phyloP scores from a whole-genome alignment of 1,140 invertebrate genomes.

The Drosophila willistoni region DNA sequence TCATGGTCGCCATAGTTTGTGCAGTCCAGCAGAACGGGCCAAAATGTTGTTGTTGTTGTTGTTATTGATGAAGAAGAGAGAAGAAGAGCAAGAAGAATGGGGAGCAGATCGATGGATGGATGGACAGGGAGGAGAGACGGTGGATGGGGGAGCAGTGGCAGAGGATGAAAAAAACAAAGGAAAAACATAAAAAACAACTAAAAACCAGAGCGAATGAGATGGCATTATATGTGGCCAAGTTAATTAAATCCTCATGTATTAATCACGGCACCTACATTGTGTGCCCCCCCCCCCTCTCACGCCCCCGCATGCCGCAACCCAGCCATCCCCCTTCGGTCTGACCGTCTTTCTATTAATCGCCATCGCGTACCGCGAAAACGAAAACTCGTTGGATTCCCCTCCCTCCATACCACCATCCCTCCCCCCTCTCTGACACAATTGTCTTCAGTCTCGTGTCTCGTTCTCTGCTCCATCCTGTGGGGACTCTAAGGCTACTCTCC shows the following conservation, averaged over 20 bases:
- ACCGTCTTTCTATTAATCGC: conserved; percentile 68
- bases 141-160: not conserved
- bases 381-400: conserved; percentile 52
- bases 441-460: no score
- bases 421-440: not conserved
- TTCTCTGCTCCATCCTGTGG: not conserved
- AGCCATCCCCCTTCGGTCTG: not conserved
- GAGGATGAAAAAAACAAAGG: conserved; percentile 12
- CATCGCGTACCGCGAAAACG: conserved; percentile 34
- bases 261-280: conserved; percentile 71
- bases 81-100: not conserved
- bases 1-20: conserved; percentile 68
- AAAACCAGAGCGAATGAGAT: conserved; percentile 61
- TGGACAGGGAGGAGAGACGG: conserved; percentile 28
- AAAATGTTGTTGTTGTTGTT: conserved; percentile 2
- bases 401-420: not conserved
- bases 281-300: no score
- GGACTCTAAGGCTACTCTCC: not conserved
- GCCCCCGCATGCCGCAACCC: no score
- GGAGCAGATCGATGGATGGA: not conserved
- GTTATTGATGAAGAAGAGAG: conserved; percentile 3
- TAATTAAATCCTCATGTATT: conserved; percentile 82
- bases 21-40: conserved; percentile 38
- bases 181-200: conserved; percentile 29
- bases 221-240: conserved; percentile 51